A percentile compares a stretch with the other conserved stretches of the same genome.
These are phyloP conservation scores for Elephas maximus DNA, from an alignment of 2,113 vertebrate genomes.

Conservation along the genomic window DNA sequence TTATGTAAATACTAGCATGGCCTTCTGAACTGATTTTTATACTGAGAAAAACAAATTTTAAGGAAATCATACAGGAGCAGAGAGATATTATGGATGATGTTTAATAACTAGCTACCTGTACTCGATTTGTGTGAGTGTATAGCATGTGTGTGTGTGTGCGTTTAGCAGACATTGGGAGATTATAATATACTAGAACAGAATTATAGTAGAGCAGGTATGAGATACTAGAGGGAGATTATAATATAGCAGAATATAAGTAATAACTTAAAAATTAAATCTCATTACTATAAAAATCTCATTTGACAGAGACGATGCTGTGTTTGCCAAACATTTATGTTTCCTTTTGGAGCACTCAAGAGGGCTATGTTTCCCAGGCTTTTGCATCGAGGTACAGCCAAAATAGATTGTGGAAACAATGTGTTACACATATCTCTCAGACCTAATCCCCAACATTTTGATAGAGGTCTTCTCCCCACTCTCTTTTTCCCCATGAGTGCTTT, in stretches of 20 bases:
- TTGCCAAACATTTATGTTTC: neutral
- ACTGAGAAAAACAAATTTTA: slow-evolving; percentile 37
- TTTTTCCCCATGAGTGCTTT: slow-evolving; percentile 13
- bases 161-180: slow-evolving; percentile 14
- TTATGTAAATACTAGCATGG: slow-evolving; percentile 22
- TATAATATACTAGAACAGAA: neutral
- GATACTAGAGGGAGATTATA: neutral
- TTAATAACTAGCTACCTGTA: neutral
- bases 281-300: neutral
- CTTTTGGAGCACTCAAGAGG: neutral
- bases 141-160: neutral
- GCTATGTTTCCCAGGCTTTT: neutral
- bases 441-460: neutral
- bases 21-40: slow-evolving; percentile 50
- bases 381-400: neutral
- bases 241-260: neutral
- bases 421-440: neutral
- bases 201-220: neutral
- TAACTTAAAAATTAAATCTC: slow-evolving; percentile 45
- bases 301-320: neutral
- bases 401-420: neutral
- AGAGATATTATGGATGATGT: neutral
- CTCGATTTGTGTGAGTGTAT: neutral
- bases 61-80: neutral
- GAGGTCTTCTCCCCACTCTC: neutral